Conservation (phyloP, 1,140 invertebrate species). For the Acromyrmex charruanus region DNA sequence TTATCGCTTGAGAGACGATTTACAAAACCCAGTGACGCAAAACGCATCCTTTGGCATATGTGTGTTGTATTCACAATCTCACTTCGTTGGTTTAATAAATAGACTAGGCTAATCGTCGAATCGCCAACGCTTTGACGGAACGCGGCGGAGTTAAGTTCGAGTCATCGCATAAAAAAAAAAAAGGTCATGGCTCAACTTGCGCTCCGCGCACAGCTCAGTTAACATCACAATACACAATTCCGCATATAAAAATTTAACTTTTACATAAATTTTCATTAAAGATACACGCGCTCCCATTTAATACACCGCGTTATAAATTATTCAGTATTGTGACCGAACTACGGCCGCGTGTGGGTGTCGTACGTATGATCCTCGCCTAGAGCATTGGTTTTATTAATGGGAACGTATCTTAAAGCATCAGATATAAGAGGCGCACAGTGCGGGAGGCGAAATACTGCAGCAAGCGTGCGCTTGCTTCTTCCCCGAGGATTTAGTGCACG, state of each 20-base stretch:
- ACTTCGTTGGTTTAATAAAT: background rate
- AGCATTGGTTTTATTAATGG: conserved; percentile 37
- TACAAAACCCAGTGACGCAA: conserved; percentile 15
- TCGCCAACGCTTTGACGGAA: conserved; percentile 4
- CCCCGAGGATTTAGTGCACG: conserved; percentile 34
- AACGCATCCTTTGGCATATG: background rate
- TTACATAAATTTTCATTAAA: conserved; percentile 29
- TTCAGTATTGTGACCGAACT: conserved; percentile 21
- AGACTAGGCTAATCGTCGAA: conserved; percentile 1
- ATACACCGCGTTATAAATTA: conserved; percentile 28
- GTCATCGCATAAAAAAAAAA: background rate
- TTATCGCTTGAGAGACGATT: conserved; percentile 24
- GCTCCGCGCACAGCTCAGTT: background rate
- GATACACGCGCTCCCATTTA: background rate
- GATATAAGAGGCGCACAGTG: conserved; percentile 35
- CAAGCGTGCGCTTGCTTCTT: conserved; percentile 41
- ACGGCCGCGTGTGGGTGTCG: background rate
- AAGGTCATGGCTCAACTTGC: conserved; percentile 7
- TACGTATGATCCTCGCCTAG: background rate
- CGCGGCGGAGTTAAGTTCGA: background rate
- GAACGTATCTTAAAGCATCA: conserved; percentile 58
- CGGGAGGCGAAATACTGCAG: conserved; percentile 38
- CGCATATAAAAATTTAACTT: background rate
- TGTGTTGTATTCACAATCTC: background rate
- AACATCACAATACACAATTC: conserved; percentile 20